Evolutionary conservation across 2,888 invertebrate genomes (phyloP).

Genomic region (Cheilosia pagana): DNA sequence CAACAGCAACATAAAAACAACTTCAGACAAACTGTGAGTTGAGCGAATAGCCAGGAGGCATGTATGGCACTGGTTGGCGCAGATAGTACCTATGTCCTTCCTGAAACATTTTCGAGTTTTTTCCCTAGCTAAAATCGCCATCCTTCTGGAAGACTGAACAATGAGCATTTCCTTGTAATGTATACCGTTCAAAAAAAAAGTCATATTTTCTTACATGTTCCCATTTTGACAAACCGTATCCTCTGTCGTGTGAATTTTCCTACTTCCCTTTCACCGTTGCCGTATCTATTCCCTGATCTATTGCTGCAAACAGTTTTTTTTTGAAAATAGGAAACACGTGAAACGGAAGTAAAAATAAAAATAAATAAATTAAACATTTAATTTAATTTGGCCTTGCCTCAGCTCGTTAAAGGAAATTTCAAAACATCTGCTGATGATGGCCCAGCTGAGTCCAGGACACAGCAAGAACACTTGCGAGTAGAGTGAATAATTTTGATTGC

Average conservation of each 20-base stretch:
- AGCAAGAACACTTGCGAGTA: neutral
- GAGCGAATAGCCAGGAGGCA: neutral
- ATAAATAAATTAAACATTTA: slow-evolving; percentile 12
- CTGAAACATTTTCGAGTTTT: slow-evolving; percentile 17
- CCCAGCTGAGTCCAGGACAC: slow-evolving; percentile 15
- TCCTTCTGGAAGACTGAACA: slow-evolving; percentile 69
- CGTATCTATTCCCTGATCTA: slow-evolving; percentile 25
- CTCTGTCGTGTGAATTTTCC: slow-evolving; percentile 17
- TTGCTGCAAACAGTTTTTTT: slow-evolving; percentile 1
- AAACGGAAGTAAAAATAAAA: slow-evolving; percentile 27
- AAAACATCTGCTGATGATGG: slow-evolving; percentile 14
- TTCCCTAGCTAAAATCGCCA: slow-evolving; percentile 33
- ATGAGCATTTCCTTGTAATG: slow-evolving; percentile 57
- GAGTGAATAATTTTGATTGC: slow-evolving; percentile 48
- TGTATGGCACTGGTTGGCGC: slow-evolving; percentile 4
- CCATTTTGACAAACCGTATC: slow-evolving; percentile 15
- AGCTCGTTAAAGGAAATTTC: slow-evolving; percentile 31
- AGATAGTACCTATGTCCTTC: slow-evolving; percentile 16
- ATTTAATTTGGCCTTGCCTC: slow-evolving; percentile 7
- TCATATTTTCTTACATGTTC: slow-evolving; percentile 42
- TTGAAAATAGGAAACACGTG: slow-evolving; percentile 12
- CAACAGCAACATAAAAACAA: too few species aligned
- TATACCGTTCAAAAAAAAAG: slow-evolving; percentile 48
- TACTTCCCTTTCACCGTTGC: neutral
- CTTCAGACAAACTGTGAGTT: neutral